Evolutionary conservation across 2,797 vertebrate species (phyloP), one percentile per base, ranked within the genome.

Genomic region (Rhinophrynus dorsalis): DNA sequence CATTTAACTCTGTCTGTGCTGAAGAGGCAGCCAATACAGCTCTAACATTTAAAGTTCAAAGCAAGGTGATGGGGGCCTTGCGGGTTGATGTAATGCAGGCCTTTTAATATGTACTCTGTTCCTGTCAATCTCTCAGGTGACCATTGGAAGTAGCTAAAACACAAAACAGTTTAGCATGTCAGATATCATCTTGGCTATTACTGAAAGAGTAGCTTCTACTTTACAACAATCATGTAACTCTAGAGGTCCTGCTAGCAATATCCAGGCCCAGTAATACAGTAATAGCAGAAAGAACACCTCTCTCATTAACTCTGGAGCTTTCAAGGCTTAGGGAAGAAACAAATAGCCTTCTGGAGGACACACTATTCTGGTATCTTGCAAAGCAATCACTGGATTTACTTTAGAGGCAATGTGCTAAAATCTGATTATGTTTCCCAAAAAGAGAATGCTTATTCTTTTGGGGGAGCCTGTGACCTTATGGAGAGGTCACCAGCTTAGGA

Each of bases 141-240:
- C 40, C 38, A 3, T 8, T 51, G 24, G 42, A 57, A 71, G 68
- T 47, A 71, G 38, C 68, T 58, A 35, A 57, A 72, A 55, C 26
- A 63, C 40, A 64, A 64, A 64, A 56, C 17, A 40, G 59, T 51
- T 57, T 65, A 58, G 60, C 24, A 58, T 32, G 40, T 32, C 18
- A 61, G 68, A 72, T 72, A 65, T 50, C 32, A 52, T 48, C 50
- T 64, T 71, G 68, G 68, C 68, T 30, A 27, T 40, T 32, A 29
- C 47, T 60, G 37, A 71, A 64, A 56, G 60, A 64, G 20, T 40
- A 57, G 24, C 30, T 71, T 63, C 63, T 65, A 42, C 23, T 51
- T 72, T 65, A 72, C 61, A 51, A 58, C 60, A 56, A 55, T 63
- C 30, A 45, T 48, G 23, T 55, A 64, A 64, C 42, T 50, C 29